phyloP scores from a whole-genome alignment of 2,888 invertebrate species.

The Taphrorychus bicolor region DNA sequence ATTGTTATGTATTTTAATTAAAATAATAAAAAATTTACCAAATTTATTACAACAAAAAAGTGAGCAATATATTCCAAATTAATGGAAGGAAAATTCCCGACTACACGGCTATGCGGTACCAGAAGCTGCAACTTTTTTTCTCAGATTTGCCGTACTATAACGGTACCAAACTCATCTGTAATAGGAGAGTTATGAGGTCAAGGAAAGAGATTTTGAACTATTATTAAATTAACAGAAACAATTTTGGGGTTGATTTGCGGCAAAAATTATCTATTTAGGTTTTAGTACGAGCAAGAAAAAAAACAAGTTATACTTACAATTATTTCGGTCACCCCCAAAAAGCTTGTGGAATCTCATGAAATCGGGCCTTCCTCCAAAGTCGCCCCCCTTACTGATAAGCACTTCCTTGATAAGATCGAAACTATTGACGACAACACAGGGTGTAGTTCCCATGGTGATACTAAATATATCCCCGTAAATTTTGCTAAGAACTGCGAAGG shows the following conservation, averaged over 20 bases:
- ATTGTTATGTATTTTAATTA: too few relatives aligned
- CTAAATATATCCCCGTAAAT: conserved; percentile 77
- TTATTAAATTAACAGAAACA: too few relatives aligned
- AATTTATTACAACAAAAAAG: not conserved
- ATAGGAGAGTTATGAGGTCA: conserved; percentile 36
- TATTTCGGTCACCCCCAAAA: conserved; percentile 85
- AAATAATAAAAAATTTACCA: too few relatives aligned
- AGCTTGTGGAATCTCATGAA: conserved; percentile 81
- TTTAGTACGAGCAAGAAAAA: conserved; percentile 2
- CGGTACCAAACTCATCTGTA: conserved; percentile 32
- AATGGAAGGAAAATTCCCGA: not conserved
- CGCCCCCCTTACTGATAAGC: conserved; percentile 78
- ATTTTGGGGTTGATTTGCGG: not conserved
- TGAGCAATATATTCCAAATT: not conserved
- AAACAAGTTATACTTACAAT: conserved; percentile 71
- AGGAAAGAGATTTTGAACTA: conserved; percentile 17
- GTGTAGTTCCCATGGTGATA: conserved; percentile 70
- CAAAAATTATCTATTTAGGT: not conserved
- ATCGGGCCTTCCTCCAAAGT: conserved; percentile 84
- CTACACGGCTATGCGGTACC: conserved; percentile 24
- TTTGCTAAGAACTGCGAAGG: conserved; percentile 73
- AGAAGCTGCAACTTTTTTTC: conserved; percentile 30
- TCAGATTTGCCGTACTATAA: conserved; percentile 32
- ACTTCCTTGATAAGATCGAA: conserved; percentile 76
- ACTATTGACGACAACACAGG: conserved; percentile 79